Evolutionary conservation across 2,888 invertebrate genomes (phyloP), one percentile per base, ranked within the genome.

Genomic region (Cataglyphis albicans): DNA sequence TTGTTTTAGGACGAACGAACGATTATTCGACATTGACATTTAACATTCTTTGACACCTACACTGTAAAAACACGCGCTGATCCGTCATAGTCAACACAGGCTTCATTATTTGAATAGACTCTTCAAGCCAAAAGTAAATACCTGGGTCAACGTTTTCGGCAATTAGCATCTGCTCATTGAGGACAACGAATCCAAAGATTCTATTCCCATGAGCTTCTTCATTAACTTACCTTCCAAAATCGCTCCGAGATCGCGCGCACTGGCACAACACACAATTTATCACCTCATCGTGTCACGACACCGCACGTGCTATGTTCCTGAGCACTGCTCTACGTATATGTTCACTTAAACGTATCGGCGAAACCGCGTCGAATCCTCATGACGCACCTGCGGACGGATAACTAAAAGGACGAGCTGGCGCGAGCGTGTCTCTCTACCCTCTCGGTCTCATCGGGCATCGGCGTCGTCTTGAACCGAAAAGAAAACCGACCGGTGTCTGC

Each of bases 401-500:
- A 78, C 70, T 57, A 29, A 78, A 18, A 44, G 44, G 18, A n/a
- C 32, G 59, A 44, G 59, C n/a, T 10, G 32, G 15, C 38, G 44
- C 44, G 59, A 44, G 57, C 76, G 35, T 81, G 65, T 55, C 48
- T 68, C 35, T 55, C 72, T 82, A 81, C 78, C 72, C 65, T 72
- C 84, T 73, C 82, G 83, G 85, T 84, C 76, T 84, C 88, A 83
- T 81, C 84, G 82, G 87, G 73, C 84, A 72, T 41, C 84, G 82
- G 59, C 86, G 84, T 85, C 67, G 81, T 68, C 18, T 61, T 61
- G 64, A 38, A 38, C 32, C 48, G 67, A 80, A 76, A 76, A 86
- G 88, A 89, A 91, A 92, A 92, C 87, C 88, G 88, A 87, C 91
- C 92, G 93, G 92, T 93, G 93, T 93, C 92, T 91, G 90, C 93